These are phyloP conservation scores for Temnothorax curvispinosus DNA, from an alignment of 1,140 invertebrate species.

Conservation along the genomic window DNA sequence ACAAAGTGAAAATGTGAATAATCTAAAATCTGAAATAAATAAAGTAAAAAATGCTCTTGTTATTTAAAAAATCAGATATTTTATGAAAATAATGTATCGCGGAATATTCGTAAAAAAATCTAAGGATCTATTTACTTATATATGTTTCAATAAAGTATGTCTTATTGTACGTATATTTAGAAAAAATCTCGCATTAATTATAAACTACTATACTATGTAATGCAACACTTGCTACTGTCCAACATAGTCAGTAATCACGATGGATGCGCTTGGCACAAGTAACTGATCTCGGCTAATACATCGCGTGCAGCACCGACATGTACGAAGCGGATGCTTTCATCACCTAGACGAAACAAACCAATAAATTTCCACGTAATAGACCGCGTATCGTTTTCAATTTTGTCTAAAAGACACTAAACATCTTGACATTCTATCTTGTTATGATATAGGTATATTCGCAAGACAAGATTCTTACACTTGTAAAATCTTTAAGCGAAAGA, in stretches of 20 bases:
- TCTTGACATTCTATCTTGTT: neutral
- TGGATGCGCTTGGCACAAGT: constrained; percentile 36
- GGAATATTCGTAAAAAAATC: neutral
- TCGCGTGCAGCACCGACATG: constrained; percentile 47
- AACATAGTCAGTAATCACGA: neutral
- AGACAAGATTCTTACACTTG: constrained; percentile 19
- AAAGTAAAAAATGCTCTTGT: neutral
- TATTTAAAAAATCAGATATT: neutral
- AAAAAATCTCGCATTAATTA: neutral
- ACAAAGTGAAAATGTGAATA: neutral
- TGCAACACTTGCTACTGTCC: constrained; percentile 6
- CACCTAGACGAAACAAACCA: constrained; percentile 25
- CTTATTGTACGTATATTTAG: neutral
- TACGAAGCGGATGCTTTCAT: constrained; percentile 59
- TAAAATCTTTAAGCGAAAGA: constrained; percentile 44
- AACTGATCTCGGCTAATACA: constrained; percentile 35
- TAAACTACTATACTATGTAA: neutral
- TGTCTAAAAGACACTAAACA: neutral
- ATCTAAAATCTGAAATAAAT: neutral
- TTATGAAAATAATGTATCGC: neutral
- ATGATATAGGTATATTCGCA: neutral
- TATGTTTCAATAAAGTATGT: neutral
- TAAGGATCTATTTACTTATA: neutral
- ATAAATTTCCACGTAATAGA: neutral
- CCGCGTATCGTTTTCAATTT: too few relatives aligned